Conservation (phyloP, 2,113 vertebrate species). For the Nycticryphes semicollaris region DNA sequence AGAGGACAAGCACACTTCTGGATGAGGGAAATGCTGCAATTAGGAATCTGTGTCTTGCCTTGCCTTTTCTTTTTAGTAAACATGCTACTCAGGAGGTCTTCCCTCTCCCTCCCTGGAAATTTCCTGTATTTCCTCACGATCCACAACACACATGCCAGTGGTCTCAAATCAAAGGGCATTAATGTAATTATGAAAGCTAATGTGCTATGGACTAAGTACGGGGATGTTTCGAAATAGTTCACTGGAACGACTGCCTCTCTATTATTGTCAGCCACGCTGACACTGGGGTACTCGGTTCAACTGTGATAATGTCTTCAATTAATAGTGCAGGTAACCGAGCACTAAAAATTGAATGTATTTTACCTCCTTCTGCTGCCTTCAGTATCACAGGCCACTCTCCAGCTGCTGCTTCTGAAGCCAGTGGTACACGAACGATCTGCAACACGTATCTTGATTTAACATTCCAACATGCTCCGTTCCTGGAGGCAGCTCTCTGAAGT, state of each 20-base stretch:
- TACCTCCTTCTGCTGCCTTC: neutral
- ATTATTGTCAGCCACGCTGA: neutral
- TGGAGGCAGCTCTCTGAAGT: slow-evolving; percentile 35
- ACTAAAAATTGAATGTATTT: neutral
- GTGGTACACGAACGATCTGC: neutral
- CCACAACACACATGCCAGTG: neutral
- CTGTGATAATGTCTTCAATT: slow-evolving; percentile 15
- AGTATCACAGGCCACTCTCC: neutral
- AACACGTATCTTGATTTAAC: slow-evolving; percentile 9
- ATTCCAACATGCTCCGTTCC: neutral
- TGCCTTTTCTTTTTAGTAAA: neutral
- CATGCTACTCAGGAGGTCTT: fast-evolving
- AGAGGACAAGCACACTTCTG: neutral
- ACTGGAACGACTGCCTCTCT: slow-evolving; percentile 9
- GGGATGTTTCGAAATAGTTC: neutral
- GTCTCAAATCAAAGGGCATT: slow-evolving; percentile 4
- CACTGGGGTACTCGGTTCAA: neutral
- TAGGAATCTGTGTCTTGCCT: neutral
- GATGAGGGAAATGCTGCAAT: neutral
- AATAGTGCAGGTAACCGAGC: neutral
- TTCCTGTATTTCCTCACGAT: neutral
- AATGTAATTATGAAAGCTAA: slow-evolving; percentile 32
- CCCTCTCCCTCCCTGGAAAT: neutral
- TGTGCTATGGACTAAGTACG: neutral
- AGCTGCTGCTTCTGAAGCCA: neutral